These are phyloP conservation scores for Ceratosolen fusciceps DNA, from an alignment of 1,140 invertebrate genomes.

Conservation along the genomic window DNA sequence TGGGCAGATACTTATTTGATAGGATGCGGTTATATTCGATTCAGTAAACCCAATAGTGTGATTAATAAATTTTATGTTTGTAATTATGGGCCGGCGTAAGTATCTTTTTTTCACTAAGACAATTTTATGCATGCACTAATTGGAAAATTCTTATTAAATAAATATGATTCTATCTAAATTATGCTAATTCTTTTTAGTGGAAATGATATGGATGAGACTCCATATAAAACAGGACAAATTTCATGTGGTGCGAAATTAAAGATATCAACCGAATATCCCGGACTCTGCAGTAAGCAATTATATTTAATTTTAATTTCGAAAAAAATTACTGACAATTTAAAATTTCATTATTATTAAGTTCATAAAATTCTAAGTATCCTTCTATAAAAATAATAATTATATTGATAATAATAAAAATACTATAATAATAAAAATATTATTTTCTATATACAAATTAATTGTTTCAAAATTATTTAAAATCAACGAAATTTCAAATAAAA, in stretches of 20 bases:
- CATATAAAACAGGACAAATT: background rate
- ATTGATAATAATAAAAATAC: background rate
- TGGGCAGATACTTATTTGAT: constrained; percentile 85
- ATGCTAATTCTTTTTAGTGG: background rate
- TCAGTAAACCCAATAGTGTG: constrained; percentile 77
- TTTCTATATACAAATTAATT: background rate
- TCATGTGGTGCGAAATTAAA: background rate
- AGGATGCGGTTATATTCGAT: constrained; percentile 81
- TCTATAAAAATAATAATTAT: no score
- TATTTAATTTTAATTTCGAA: background rate
- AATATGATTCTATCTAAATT: no score
- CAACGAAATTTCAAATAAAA: background rate
- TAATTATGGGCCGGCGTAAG: constrained; percentile 87
- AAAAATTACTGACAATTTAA: no score
- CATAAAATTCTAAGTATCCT: no score
- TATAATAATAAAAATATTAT: no score
- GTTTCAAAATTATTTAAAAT: background rate
- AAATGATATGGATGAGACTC: background rate
- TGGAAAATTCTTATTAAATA: background rate
- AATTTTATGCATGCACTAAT: background rate
- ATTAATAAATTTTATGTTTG: constrained; percentile 79
- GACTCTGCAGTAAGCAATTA: constrained; percentile 1
- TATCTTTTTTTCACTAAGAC: constrained; percentile 21
- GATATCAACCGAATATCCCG: background rate
- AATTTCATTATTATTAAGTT: no score